Base-by-base conservation (phyloP, 2,797 vertebrate species). In the Phrynocephalus vlangalii region DNA sequence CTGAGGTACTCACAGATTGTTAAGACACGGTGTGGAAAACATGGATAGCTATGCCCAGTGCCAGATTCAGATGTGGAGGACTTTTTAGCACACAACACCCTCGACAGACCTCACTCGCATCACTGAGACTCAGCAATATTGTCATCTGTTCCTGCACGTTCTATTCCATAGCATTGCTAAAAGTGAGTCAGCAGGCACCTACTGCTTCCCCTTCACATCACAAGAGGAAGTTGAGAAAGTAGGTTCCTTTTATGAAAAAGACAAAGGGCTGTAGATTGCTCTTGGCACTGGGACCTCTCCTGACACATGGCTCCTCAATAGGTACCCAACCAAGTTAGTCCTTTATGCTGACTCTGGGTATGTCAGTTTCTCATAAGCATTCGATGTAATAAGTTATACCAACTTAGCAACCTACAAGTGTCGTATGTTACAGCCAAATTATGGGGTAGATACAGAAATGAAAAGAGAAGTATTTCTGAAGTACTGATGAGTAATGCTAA, bases 1-100 rank as follows among this genome's bases (percentile, higher is more conserved):
- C 98, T 0, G 98, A 99, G 98, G 99, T 99, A 92, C 93, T 91
- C 84, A 87, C 7, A 66, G 5, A 1, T 0, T 0, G 0, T 71
- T 0, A 30, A 87, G 79, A 83, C 38, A 66, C 44, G 88, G 2
- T 4, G 79, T 70, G 30, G 3, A 15, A 8, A 56, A 66, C 56
- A 52, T 56, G 48, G 60, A 66, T 73, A 66, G 38, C 16, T 60
- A 63, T 71, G 5, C 56, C 3, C 22, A 44, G n/a, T 73, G 30
- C 5, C 2, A 38, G 6, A 2, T 11, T 10, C 44, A 76, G 33
- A 20, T 75, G 33, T 44, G 38, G 20, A 75, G 10, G 30, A 20
- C 38, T 18, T 20, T 75, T 44, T 60, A 60, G 38, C 30, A 7
- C 30, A 75, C 9, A 33, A 24, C 20, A 24, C 38, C 20, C 6